phyloP scores from a whole-genome alignment of 2,113 vertebrate species.

The Parus major region DNA sequence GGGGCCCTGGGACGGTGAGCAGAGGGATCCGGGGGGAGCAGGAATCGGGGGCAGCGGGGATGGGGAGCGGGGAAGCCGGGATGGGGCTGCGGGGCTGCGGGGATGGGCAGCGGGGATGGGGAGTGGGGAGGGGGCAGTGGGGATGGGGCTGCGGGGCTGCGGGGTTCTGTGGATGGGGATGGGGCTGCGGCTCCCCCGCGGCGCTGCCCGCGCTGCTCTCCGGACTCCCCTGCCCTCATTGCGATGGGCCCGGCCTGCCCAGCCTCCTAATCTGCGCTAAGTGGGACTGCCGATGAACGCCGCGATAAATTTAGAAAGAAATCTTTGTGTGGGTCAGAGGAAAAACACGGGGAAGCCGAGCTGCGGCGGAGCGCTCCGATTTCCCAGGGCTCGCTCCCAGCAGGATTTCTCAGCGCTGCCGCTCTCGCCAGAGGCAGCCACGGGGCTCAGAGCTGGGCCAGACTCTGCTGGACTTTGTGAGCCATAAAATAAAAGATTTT shows the following conservation, averaged over 20 bases:
- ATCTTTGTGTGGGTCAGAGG: slow-evolving; percentile 62
- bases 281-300: slow-evolving; percentile 5
- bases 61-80: too few relatives aligned
- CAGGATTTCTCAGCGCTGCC: rapidly evolving
- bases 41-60: not conserved
- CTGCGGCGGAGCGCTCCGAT: not conserved
- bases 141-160: not conserved
- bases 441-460: rapidly evolving
- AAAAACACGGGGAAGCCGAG: not conserved
- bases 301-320: slow-evolving; percentile 59
- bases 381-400: not conserved
- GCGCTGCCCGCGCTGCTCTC: rapidly evolving
- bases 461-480: rapidly evolving
- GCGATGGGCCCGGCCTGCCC: not conserved
- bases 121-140: too few relatives aligned
- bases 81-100: too few relatives aligned
- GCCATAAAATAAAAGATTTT: not conserved
- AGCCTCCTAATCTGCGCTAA: not conserved
- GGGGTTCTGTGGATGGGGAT: too few relatives aligned
- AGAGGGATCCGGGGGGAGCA: not conserved
- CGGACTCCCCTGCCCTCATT: not conserved
- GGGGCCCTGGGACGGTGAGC: not conserved
- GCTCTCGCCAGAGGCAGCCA: rapidly evolving
- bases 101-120: not conserved
- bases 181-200: too few relatives aligned